These are phyloP conservation scores for Bacillus rossius DNA, from an alignment of 1,140 invertebrate species.

Conservation along the genomic window DNA sequence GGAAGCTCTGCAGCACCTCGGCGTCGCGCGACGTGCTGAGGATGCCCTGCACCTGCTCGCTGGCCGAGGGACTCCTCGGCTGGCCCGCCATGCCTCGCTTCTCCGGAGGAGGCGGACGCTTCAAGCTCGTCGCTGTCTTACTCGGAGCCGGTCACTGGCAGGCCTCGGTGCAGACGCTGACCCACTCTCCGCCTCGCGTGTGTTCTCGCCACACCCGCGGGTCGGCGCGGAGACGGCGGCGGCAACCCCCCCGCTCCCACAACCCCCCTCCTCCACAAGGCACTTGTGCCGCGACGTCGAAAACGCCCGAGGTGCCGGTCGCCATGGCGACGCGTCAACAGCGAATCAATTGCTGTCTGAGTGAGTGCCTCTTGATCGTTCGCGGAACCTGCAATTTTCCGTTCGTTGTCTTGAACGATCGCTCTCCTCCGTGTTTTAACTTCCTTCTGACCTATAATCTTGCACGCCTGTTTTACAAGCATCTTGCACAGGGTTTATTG, in stretches of 20 bases:
- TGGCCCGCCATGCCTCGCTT: constrained; percentile 20
- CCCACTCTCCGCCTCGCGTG: constrained; percentile 2
- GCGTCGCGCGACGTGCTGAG: constrained; percentile 43
- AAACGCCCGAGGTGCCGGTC: constrained; percentile 19
- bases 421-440: too few relatives aligned
- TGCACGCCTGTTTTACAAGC: too few relatives aligned
- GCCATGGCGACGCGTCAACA: constrained; percentile 9
- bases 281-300: background rate
- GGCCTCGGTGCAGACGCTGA: constrained; percentile 23
- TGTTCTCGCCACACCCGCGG: background rate
- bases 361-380: background rate
- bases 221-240: background rate
- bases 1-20: constrained; percentile 68
- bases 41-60: constrained; percentile 41
- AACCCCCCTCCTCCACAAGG: too few relatives aligned
- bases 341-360: constrained; percentile 13
- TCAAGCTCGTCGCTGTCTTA: background rate
- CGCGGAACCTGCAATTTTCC: background rate
- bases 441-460: too few relatives aligned
- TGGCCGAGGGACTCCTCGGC: constrained; percentile 21
- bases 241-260: too few relatives aligned
- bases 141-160: background rate
- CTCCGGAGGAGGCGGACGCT: constrained; percentile 4
- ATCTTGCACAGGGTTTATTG: too few relatives aligned
- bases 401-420: too few relatives aligned